Evolutionary conservation across 2,888 invertebrate species (phyloP).

Genomic region (Scaptomyza cyrtandrae): DNA sequence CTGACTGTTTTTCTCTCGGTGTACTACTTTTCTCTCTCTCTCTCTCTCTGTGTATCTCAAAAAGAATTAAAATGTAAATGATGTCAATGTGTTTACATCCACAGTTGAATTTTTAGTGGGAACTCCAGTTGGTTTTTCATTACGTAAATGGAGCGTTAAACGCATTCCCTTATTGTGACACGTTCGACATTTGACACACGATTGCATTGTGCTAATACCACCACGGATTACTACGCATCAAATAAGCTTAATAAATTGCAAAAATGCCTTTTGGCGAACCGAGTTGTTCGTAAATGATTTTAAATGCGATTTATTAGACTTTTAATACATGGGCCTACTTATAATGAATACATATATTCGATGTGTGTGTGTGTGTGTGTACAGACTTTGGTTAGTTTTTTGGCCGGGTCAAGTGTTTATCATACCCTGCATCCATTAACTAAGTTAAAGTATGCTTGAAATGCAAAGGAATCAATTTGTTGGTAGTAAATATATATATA

Average conservation of each 20-base stretch:
- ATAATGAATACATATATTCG: neutral
- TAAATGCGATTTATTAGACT: slow-evolving; percentile 27
- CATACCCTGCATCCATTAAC: neutral
- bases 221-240: slow-evolving; percentile 22
- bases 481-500: too few relatives aligned
- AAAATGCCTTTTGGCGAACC: slow-evolving; percentile 5
- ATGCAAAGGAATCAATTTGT: too few relatives aligned
- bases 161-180: slow-evolving; percentile 58
- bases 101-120: neutral
- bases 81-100: slow-evolving; percentile 28
- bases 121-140: neutral
- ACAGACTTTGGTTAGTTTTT: neutral
- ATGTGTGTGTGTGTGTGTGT: neutral
- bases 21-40: neutral
- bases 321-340: neutral
- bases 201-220: slow-evolving; percentile 29
- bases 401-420: slow-evolving; percentile 1
- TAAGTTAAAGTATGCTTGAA: too few relatives aligned
- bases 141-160: slow-evolving; percentile 62
- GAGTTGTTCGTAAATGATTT: slow-evolving; percentile 4
- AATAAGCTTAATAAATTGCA: slow-evolving; percentile 32
- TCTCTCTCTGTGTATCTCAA: slow-evolving; percentile 44
- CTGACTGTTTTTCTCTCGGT: neutral
- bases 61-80: slow-evolving; percentile 73
- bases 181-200: slow-evolving; percentile 38